Percentiles rank a stretch among this genome's conserved stretches.
These are phyloP conservation scores for Adelognathus sp. DNA, from an alignment of 2,888 invertebrate genomes.

Conservation along the genomic window DNA sequence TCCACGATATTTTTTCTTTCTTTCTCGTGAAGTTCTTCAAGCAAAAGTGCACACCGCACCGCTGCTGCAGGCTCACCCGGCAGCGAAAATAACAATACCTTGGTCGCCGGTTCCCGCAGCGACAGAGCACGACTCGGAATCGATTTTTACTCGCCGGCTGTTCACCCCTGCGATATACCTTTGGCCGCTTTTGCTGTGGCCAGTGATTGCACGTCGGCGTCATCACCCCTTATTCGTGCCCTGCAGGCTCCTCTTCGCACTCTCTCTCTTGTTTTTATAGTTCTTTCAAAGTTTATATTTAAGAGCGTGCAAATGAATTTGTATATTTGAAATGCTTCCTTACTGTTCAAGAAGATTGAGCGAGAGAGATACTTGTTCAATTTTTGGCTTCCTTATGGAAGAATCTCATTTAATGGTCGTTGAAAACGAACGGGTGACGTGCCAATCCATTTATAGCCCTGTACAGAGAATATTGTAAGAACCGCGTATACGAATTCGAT, in stretches of 20 bases:
- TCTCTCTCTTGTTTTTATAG: neutral
- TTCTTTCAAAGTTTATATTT: neutral
- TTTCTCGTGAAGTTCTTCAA: neutral
- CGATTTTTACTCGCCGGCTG: slow-evolving; percentile 71
- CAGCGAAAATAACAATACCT: slow-evolving; percentile 55
- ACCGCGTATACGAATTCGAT: too few species aligned
- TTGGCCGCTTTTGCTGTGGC: slow-evolving; percentile 61
- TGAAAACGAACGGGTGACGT: too few species aligned
- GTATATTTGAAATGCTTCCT: too few species aligned
- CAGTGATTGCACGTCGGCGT: slow-evolving; percentile 57
- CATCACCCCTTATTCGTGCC: slow-evolving; percentile 8
- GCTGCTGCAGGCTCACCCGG: slow-evolving; percentile 29
- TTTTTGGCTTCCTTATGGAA: too few species aligned
- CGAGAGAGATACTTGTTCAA: too few species aligned
- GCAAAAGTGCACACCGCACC: neutral
- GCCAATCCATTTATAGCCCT: too few species aligned
- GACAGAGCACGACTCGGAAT: slow-evolving; percentile 62
- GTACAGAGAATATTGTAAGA: too few species aligned
- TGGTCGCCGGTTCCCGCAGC: slow-evolving; percentile 38
- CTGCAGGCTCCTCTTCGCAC: neutral
- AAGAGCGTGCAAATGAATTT: too few species aligned
- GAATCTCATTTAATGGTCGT: too few species aligned
- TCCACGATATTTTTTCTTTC: neutral
- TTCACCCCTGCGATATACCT: slow-evolving; percentile 71
- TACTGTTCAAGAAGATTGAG: too few species aligned